A percentile compares a stretch with the other conserved stretches of the same genome.
Evolutionary conservation across 2,113 vertebrate species (phyloP).

Genomic region (Rattus rattus): DNA sequence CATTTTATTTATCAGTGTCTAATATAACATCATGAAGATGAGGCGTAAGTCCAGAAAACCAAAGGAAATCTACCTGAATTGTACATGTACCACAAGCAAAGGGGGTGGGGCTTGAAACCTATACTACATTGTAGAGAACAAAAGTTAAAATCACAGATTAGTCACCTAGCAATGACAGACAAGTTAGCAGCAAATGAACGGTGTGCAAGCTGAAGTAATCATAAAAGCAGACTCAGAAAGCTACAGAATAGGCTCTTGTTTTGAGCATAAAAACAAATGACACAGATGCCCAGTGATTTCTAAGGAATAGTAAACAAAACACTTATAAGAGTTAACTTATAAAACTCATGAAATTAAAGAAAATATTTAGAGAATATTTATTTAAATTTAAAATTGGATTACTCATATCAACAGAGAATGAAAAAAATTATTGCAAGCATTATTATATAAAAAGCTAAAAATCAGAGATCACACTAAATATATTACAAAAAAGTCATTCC

Average conservation of each 20-base stretch:
- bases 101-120: background rate
- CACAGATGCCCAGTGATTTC: background rate
- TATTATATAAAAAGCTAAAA: background rate
- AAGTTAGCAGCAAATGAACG: background rate
- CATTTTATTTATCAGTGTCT: background rate
- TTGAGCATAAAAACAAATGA: conserved; percentile 20
- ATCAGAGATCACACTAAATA: background rate
- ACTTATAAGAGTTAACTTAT: conserved; percentile 28
- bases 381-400: background rate
- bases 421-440: background rate
- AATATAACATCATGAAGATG: background rate
- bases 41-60: background rate
- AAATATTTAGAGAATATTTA: background rate
- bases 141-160: background rate
- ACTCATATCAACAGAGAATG: background rate
- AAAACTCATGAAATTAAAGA: conserved; percentile 27
- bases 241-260: background rate
- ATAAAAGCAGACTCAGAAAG: background rate
- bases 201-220: background rate
- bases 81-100: background rate
- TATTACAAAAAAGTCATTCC: background rate
- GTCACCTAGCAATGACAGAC: background rate
- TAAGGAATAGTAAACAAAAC: background rate
- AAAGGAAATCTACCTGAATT: background rate
- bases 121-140: background rate